A percentile compares a stretch with the other conserved stretches of the same genome.
phyloP scores from a whole-genome alignment of 1,140 invertebrate genomes.

The Dermatophagoides farinae region DNA sequence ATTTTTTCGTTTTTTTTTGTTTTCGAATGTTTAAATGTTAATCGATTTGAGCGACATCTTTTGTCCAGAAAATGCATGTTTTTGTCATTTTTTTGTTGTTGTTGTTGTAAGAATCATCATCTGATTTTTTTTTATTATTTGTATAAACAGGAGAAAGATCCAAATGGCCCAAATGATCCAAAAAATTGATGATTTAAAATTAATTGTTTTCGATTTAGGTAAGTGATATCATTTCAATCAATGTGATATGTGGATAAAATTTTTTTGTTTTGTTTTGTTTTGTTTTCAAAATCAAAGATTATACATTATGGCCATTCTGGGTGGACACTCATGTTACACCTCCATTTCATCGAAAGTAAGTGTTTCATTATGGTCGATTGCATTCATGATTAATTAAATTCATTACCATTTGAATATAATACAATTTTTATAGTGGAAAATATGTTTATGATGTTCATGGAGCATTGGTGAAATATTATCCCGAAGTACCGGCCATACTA shows the following conservation, averaged over 20 bases:
- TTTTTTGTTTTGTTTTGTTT: background rate
- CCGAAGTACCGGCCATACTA: constrained; percentile 9
- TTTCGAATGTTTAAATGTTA: too few species aligned
- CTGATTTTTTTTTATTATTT: background rate
- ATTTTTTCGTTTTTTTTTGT: too few species aligned
- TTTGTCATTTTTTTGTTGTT: background rate
- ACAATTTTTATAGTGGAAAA: background rate
- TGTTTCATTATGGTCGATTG: background rate
- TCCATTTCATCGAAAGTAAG: constrained; percentile 7
- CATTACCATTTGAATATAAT: background rate
- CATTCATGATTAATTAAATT: background rate
- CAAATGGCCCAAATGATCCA: background rate
- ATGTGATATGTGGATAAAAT: too few species aligned
- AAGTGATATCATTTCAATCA: too few species aligned
- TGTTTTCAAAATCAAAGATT: constrained; percentile 9
- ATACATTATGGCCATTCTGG: constrained; percentile 16
- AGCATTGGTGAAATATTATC: constrained; percentile 1
- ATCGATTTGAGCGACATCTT: background rate
- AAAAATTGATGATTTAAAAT: constrained; percentile 10
- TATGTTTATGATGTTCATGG: constrained; percentile 2
- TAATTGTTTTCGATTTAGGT: constrained; percentile 13
- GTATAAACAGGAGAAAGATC: background rate
- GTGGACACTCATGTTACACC: constrained; percentile 13
- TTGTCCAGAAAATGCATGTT: background rate
- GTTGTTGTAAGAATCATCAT: background rate